Conservation (phyloP, 2,888 invertebrate species). For the Amphipoea oculea region DNA sequence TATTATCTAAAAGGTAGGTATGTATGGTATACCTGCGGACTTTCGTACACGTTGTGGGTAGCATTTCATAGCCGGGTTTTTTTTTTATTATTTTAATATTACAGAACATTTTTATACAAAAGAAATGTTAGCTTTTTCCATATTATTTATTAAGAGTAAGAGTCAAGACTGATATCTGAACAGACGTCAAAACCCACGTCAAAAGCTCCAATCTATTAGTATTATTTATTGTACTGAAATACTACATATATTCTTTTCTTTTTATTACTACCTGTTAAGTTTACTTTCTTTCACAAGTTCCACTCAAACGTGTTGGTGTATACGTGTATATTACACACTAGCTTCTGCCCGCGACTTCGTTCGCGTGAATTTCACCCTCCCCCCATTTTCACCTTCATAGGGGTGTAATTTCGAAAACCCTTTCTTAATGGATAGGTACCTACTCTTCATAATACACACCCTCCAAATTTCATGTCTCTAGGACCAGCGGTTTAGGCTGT, state of each 20-base stretch:
- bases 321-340: not conserved
- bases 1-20: constrained; percentile 37
- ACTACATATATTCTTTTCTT: not conserved
- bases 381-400: too few relatives aligned
- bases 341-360: too few relatives aligned
- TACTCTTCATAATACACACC: too few relatives aligned
- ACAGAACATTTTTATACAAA: not conserved
- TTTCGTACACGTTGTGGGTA: not conserved
- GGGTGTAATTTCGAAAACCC: too few relatives aligned
- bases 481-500: too few relatives aligned
- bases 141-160: not conserved
- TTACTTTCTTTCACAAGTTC: not conserved
- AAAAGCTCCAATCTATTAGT: not conserved
- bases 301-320: not conserved
- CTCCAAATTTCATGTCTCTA: too few relatives aligned
- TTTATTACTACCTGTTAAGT: not conserved
- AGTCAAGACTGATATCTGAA: not conserved
- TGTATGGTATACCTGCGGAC: not conserved
- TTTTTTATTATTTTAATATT: not conserved
- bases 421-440: too few relatives aligned
- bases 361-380: too few relatives aligned
- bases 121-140: not conserved
- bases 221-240: not conserved
- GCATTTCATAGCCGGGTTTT: not conserved
- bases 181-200: not conserved